Conservation (phyloP, 2,888 invertebrate genomes). For the Drosophila mayaguana region DNA sequence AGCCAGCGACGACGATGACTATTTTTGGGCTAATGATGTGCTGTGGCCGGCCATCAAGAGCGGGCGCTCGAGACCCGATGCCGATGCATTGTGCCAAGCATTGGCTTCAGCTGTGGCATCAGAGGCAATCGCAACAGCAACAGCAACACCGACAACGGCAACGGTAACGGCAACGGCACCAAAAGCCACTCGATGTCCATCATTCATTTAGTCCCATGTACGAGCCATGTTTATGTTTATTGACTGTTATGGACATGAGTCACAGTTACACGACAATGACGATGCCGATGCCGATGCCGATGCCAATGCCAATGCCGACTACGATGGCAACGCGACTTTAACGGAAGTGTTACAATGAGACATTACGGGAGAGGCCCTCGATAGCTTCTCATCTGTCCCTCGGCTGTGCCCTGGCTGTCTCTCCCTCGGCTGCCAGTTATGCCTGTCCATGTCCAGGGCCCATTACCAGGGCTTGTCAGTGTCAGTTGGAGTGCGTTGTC, state of each 20-base stretch:
- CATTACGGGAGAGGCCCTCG: conserved; percentile 55
- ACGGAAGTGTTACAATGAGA: conserved; percentile 78
- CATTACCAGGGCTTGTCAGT: conserved; percentile 67
- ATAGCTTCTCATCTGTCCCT: conserved; percentile 41
- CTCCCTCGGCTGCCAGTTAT: conserved; percentile 38
- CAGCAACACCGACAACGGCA: conserved; percentile 26
- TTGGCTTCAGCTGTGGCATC: conserved; percentile 17
- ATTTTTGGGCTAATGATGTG: conserved; percentile 82
- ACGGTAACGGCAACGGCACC: conserved; percentile 28
- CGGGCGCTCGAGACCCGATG: conserved; percentile 28
- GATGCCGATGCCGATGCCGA: conserved; percentile 11
- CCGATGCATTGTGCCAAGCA: background rate
- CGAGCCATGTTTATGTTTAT: conserved; percentile 80
- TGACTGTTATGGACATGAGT: conserved; percentile 82
- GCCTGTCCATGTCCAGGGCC: conserved; percentile 50
- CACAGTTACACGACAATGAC: conserved; percentile 70
- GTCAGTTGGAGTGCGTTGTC: conserved; percentile 50
- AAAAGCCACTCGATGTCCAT: conserved; percentile 77
- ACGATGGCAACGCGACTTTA: conserved; percentile 65
- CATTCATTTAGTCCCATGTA: conserved; percentile 74
- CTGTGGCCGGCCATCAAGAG: conserved; percentile 42
- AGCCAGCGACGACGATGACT: conserved; percentile 56
- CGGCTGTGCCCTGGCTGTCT: background rate
- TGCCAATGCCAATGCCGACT: conserved; percentile 22
- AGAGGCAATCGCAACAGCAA: conserved; percentile 21